These are phyloP conservation scores for Pelodytes ibericus DNA, from an alignment of 2,797 vertebrate genomes.

Conservation along the genomic window DNA sequence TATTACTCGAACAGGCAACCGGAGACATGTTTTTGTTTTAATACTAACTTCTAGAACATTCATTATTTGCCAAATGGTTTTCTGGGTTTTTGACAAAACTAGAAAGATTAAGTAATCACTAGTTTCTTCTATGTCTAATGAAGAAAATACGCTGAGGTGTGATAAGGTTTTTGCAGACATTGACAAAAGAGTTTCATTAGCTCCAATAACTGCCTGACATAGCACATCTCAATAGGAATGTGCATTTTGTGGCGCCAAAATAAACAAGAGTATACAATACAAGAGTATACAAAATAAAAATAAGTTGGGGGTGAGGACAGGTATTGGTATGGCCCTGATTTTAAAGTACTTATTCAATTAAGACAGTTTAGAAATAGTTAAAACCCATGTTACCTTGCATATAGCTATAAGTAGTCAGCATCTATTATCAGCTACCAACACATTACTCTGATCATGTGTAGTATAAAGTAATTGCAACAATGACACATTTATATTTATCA, in stretches of 20 bases:
- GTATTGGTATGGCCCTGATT: too few relatives aligned
- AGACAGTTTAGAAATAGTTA: too few relatives aligned
- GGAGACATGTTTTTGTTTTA: background rate
- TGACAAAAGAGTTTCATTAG: conserved; percentile 61
- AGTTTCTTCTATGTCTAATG: conserved; percentile 43
- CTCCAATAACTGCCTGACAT: conserved; percentile 45
- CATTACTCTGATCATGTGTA: too few relatives aligned
- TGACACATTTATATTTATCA: too few relatives aligned
- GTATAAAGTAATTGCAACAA: too few relatives aligned
- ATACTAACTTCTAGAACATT: conserved; percentile 50
- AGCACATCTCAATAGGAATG: conserved; percentile 32
- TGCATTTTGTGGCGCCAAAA: conserved; percentile 27
- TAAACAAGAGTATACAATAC: conserved; percentile 19
- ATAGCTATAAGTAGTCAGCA: too few relatives aligned
- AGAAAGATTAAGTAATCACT: conserved; percentile 44
- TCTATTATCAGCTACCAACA: too few relatives aligned
- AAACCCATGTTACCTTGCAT: too few relatives aligned
- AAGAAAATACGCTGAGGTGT: conserved; percentile 58
- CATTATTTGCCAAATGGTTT: conserved; percentile 54
- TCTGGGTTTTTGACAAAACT: conserved; percentile 51
- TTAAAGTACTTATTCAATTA: too few relatives aligned
- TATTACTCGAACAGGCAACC: too few relatives aligned
- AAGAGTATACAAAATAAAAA: too few relatives aligned
- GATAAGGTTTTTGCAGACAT: conserved; percentile 58
- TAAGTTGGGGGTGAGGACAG: too few relatives aligned